phyloP scores from a whole-genome alignment of 1,140 invertebrate species.

The Oppia nitens region DNA sequence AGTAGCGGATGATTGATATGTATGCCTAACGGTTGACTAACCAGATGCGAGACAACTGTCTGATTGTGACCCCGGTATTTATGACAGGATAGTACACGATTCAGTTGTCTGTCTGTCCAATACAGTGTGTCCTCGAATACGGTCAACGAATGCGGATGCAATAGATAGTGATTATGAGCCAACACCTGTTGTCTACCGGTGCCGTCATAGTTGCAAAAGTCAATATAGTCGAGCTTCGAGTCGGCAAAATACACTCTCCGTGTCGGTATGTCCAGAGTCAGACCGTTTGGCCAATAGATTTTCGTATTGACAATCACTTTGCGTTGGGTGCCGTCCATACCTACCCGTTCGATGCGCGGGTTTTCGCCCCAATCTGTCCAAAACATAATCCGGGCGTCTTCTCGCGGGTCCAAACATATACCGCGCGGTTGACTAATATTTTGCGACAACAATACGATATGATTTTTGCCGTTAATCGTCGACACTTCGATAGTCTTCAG shows the following conservation, averaged over 20 bases:
- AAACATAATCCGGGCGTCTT: conserved; percentile 66
- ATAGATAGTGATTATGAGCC: conserved; percentile 45
- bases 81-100: conserved; percentile 60
- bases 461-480: conserved; percentile 58
- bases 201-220: conserved; percentile 94
- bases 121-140: conserved; percentile 72
- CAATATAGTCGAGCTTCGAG: conserved; percentile 92
- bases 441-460: conserved; percentile 70
- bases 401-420: conserved; percentile 79
- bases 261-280: conserved; percentile 84
- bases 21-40: conserved; percentile 81
- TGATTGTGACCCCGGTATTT: conserved; percentile 81
- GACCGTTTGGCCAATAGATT: conserved; percentile 94
- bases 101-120: conserved; percentile 88
- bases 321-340: conserved; percentile 81
- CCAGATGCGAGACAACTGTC: conserved; percentile 78
- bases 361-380: conserved; percentile 99
- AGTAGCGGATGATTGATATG: conserved; percentile 81
- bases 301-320: conserved; percentile 79
- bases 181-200: conserved; percentile 57
- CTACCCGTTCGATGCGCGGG: conserved; percentile 81
- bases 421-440: conserved; percentile 88
- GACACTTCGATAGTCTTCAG: conserved; percentile 84
- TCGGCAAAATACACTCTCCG: conserved; percentile 93
- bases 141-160: conserved; percentile 88